phyloP scores from a whole-genome alignment of 2,797 vertebrate genomes.

The Dallia pectoralis region DNA sequence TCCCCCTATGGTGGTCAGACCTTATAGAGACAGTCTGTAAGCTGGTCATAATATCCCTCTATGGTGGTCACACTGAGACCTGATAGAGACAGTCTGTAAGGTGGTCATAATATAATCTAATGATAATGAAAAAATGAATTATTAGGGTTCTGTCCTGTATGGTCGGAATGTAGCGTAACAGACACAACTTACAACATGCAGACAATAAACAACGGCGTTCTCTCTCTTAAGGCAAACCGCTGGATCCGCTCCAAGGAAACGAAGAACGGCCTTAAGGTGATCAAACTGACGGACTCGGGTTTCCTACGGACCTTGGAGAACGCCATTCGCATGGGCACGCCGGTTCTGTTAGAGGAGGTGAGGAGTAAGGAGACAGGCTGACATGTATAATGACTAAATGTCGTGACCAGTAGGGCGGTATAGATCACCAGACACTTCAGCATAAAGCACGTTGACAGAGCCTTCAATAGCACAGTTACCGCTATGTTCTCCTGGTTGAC shows the following conservation, averaged over 20 bases:
- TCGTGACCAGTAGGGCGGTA: too few species aligned
- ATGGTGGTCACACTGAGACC: background rate
- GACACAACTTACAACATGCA: background rate
- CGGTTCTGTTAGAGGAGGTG: slow-evolving; percentile 84
- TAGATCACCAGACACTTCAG: too few species aligned
- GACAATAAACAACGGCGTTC: background rate
- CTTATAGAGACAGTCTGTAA: background rate
- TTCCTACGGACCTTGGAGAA: slow-evolving; percentile 83
- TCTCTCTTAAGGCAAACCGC: slow-evolving; percentile 75
- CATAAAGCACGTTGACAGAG: too few species aligned
- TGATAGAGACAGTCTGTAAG: background rate
- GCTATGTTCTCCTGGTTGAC: too few species aligned
- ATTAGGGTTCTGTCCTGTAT: background rate
- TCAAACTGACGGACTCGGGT: slow-evolving; percentile 80
- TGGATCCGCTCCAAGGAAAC: slow-evolving; percentile 85
- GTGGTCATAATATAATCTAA: too few species aligned
- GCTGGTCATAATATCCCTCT: background rate
- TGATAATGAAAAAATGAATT: too few species aligned
- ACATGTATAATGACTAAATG: too few species aligned
- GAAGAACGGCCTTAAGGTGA: slow-evolving; percentile 79
- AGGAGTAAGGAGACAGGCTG: background rate
- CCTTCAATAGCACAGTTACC: too few species aligned
- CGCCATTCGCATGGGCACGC: slow-evolving; percentile 78
- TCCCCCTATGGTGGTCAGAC: background rate
- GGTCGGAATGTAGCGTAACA: background rate